A percentile compares a stretch with the other conserved stretches of the same genome.
These are phyloP conservation scores for Anolis sagrei DNA, from an alignment of 2,113 vertebrate genomes.

Conservation along the genomic window DNA sequence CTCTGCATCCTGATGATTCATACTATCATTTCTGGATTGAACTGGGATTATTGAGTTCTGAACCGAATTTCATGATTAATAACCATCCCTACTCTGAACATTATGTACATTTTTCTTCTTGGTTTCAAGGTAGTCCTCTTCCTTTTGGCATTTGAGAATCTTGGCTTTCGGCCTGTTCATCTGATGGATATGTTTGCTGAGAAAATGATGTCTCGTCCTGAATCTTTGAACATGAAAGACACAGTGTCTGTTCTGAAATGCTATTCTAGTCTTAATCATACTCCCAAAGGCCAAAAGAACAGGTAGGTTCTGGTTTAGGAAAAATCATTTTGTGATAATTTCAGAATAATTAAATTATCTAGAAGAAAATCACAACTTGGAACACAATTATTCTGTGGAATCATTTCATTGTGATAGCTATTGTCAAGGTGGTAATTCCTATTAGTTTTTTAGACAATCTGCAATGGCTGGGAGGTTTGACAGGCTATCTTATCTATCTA, in stretches of 20 bases:
- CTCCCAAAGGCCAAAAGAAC: conserved; percentile 65
- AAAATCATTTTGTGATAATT: not conserved
- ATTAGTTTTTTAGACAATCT: too few relatives aligned
- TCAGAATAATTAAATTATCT: not conserved
- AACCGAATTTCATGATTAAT: not conserved
- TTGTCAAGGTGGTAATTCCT: not conserved
- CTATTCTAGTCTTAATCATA: conserved; percentile 85
- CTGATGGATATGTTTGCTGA: conserved; percentile 83
- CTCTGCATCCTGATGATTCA: too few relatives aligned
- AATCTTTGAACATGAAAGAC: conserved; percentile 74
- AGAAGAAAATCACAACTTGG: not conserved
- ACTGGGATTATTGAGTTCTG: not conserved
- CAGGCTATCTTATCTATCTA: too few relatives aligned
- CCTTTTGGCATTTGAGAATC: conserved; percentile 76
- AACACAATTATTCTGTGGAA: not conserved
- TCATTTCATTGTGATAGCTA: not conserved
- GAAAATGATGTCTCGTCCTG: conserved; percentile 76
- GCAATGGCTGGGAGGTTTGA: too few relatives aligned
- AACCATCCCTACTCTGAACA: not conserved
- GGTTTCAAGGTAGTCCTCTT: conserved; percentile 81
- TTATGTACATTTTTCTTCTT: conserved; percentile 15
- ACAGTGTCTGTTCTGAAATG: conserved; percentile 76
- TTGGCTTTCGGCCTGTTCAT: conserved; percentile 77
- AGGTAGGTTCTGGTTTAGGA: conserved; percentile 75
- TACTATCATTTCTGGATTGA: too few relatives aligned